Percentiles rank a stretch among this genome's conserved stretches.
Conservation (phyloP, 2,797 vertebrate genomes). For the Sebastolobus altivelis region DNA sequence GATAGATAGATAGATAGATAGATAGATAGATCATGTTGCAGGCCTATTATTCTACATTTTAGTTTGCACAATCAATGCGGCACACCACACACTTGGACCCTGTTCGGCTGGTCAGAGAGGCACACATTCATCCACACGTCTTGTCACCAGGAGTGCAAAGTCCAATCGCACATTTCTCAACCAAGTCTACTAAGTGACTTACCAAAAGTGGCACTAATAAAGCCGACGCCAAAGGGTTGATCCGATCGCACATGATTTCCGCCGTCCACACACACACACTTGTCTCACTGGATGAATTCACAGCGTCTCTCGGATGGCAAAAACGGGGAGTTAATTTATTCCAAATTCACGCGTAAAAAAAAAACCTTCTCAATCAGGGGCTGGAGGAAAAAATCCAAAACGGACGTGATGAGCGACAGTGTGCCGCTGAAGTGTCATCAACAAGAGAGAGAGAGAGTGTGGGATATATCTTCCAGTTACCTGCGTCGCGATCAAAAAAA, state of each 20-base stretch:
- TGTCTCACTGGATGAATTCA: slow-evolving; percentile 46
- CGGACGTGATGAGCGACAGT: slow-evolving; percentile 52
- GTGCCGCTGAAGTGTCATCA: slow-evolving; percentile 68
- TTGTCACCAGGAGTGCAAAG: slow-evolving; percentile 41
- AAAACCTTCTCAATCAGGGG: slow-evolving; percentile 21
- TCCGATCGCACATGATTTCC: slow-evolving; percentile 56
- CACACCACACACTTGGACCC: slow-evolving; percentile 34
- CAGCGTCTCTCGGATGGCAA: slow-evolving; percentile 11
- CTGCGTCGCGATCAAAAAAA: slow-evolving; percentile 73
- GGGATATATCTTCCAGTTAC: slow-evolving; percentile 58
- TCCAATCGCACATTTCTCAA: slow-evolving; percentile 42
- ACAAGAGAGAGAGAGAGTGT: slow-evolving; percentile 26
- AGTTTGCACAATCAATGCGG: slow-evolving; percentile 46
- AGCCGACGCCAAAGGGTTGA: slow-evolving; percentile 54
- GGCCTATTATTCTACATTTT: slow-evolving; percentile 29
- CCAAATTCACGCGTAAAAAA: slow-evolving; percentile 52
- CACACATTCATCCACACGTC: slow-evolving; percentile 34
- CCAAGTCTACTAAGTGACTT: slow-evolving; percentile 67
- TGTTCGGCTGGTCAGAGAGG: slow-evolving; percentile 4
- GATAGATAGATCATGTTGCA: slow-evolving; percentile 47
- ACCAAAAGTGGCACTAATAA: slow-evolving; percentile 74
- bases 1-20: slow-evolving; percentile 53
- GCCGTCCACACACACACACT: slow-evolving; percentile 45
- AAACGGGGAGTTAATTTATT: slow-evolving; percentile 64
- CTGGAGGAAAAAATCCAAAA: slow-evolving; percentile 62